phyloP scores from a whole-genome alignment of 2,888 invertebrate species.

The Meteorus cinctellus region DNA sequence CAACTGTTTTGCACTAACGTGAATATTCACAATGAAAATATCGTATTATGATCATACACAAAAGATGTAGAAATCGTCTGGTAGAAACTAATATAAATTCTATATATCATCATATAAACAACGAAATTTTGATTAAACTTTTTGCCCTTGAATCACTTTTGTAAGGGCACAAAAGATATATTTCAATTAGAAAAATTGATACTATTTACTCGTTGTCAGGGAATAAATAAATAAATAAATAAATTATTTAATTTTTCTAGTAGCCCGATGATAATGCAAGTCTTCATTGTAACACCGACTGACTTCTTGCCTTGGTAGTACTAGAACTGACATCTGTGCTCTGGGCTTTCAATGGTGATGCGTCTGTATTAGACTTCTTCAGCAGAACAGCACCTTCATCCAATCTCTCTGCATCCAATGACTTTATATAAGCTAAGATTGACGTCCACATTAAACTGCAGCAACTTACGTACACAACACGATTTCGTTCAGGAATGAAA shows the following conservation, averaged over 20 bases:
- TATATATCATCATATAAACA: not conserved
- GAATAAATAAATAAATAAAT: conserved; percentile 18
- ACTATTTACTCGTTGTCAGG: too few species aligned
- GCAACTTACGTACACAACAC: conserved; percentile 82
- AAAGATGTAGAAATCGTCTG: not conserved
- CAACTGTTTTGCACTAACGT: not conserved
- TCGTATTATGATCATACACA: not conserved
- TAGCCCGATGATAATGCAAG: conserved; percentile 14
- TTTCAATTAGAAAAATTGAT: too few species aligned
- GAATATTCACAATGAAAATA: not conserved
- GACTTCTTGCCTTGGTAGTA: conserved; percentile 38
- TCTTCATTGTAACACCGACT: conserved; percentile 34
- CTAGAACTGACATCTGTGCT: conserved; percentile 1
- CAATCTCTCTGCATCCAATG: conserved; percentile 72
- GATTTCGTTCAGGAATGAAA: conserved; percentile 81
- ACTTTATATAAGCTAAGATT: conserved; percentile 86
- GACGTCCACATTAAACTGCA: conserved; percentile 86
- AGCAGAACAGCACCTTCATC: conserved; percentile 21
- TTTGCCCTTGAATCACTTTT: too few species aligned
- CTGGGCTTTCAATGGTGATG: not conserved
- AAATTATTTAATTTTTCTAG: conserved; percentile 11
- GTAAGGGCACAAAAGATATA: too few species aligned
- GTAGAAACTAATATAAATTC: not conserved
- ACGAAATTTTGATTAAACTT: too few species aligned
- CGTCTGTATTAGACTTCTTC: conserved; percentile 8